A percentile compares a stretch with the other conserved stretches of the same genome.
Conservation (phyloP, 2,888 invertebrate genomes). For the Eustalomyia histrio region DNA sequence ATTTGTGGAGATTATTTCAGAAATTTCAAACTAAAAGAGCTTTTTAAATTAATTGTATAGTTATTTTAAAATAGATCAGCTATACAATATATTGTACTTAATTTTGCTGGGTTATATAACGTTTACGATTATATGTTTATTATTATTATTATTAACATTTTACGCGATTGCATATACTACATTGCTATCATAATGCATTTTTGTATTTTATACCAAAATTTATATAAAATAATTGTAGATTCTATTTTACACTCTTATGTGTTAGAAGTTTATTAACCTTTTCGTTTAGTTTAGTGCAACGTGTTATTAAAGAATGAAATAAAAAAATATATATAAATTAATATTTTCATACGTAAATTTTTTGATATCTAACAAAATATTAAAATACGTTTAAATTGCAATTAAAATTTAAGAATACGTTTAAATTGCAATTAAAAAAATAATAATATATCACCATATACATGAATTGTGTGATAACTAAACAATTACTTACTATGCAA, state of each 20-base stretch:
- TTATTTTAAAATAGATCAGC: too few relatives aligned
- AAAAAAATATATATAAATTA: neutral
- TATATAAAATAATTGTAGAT: neutral
- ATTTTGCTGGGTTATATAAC: too few relatives aligned
- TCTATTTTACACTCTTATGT: neutral
- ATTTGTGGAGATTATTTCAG: too few relatives aligned
- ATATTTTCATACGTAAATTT: too few relatives aligned
- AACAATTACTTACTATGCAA: too few relatives aligned
- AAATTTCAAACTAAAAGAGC: too few relatives aligned
- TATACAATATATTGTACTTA: too few relatives aligned
- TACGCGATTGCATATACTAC: too few relatives aligned
- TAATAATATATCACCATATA: slow-evolving; percentile 5
- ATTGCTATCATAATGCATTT: neutral
- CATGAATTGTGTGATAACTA: neutral
- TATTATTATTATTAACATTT: too few relatives aligned
- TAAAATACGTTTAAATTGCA: slow-evolving; percentile 18
- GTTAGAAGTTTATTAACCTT: neutral
- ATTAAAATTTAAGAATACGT: slow-evolving; percentile 16
- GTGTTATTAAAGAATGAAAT: slow-evolving; percentile 7
- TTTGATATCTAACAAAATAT: slow-evolving; percentile 5
- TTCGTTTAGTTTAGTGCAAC: neutral
- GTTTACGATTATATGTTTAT: too few relatives aligned
- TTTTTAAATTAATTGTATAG: too few relatives aligned
- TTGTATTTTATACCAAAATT: neutral
- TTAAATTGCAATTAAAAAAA: slow-evolving; percentile 9